A percentile compares a stretch with the other conserved stretches of the same genome.
Evolutionary conservation across 2,797 vertebrate species (phyloP).

Genomic region (Tympanoctomys barrerae): DNA sequence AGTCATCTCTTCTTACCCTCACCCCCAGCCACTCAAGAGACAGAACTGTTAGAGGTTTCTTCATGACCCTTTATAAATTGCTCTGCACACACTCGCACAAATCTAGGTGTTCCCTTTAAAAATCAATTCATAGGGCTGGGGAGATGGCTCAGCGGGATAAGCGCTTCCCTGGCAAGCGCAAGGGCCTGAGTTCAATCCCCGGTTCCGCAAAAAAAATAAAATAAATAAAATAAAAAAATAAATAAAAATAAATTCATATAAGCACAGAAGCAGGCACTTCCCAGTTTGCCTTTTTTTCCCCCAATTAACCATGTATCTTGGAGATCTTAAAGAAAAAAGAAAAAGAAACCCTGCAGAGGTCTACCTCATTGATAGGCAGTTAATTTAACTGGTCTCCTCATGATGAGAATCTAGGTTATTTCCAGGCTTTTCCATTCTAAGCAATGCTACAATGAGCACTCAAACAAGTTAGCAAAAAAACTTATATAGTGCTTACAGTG

Average conservation of each 20-base stretch:
- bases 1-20: not conserved
- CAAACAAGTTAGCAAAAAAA: conserved; percentile 29
- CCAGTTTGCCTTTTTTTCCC: not conserved
- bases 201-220: too few relatives aligned
- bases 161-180: too few relatives aligned
- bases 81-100: not conserved
- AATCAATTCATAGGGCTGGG: not conserved
- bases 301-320: not conserved
- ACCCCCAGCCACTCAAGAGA: not conserved
- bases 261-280: not conserved
- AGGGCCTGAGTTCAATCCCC: too few relatives aligned
- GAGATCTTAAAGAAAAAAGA: too few relatives aligned
- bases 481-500: not conserved
- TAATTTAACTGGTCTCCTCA: not conserved
- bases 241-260: not conserved
- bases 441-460: not conserved
- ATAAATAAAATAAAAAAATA: too few relatives aligned
- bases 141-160: too few relatives aligned
- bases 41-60: not conserved
- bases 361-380: conserved; percentile 2
- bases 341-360: not conserved
- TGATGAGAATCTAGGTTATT: not conserved
- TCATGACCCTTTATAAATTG: not conserved
- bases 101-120: not conserved
- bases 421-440: not conserved